These are phyloP conservation scores for Opisthocomus hoazin DNA, from an alignment of 2,113 vertebrate genomes.

Conservation along the genomic window DNA sequence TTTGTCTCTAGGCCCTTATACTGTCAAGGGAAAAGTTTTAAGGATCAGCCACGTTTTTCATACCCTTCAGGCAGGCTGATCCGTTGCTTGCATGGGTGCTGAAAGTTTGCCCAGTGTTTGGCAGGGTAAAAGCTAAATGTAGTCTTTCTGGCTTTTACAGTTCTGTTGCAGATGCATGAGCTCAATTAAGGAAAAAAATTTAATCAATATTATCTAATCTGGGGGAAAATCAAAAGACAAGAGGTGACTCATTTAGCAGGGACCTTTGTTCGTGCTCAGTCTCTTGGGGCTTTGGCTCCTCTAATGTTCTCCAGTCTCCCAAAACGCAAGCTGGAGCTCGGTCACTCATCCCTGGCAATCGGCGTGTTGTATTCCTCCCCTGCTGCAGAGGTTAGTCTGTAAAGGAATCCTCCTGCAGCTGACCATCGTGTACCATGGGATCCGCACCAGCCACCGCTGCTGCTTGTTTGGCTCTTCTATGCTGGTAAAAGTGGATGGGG, in stretches of 20 bases:
- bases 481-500: too few species aligned
- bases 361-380: not conserved
- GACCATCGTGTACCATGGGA: fast-evolving
- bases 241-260: not conserved
- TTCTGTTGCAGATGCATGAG: not conserved
- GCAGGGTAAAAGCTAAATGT: not conserved
- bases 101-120: not conserved
- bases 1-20: not conserved
- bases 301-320: fast-evolving
- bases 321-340: not conserved
- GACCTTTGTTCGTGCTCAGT: not conserved
- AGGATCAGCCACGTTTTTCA: not conserved
- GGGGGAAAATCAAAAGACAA: not conserved
- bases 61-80: not conserved
- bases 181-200: not conserved
- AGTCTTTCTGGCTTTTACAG: not conserved
- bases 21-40: not conserved
- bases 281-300: not conserved
- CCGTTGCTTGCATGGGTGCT: not conserved
- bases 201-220: not conserved
- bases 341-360: not conserved
- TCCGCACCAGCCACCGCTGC: fast-evolving
- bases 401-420: not conserved
- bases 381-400: not conserved
- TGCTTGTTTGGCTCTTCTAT: not conserved